These are phyloP conservation scores for Pardalotus punctatus DNA, from an alignment of 2,113 vertebrate species.

Conservation along the genomic window DNA sequence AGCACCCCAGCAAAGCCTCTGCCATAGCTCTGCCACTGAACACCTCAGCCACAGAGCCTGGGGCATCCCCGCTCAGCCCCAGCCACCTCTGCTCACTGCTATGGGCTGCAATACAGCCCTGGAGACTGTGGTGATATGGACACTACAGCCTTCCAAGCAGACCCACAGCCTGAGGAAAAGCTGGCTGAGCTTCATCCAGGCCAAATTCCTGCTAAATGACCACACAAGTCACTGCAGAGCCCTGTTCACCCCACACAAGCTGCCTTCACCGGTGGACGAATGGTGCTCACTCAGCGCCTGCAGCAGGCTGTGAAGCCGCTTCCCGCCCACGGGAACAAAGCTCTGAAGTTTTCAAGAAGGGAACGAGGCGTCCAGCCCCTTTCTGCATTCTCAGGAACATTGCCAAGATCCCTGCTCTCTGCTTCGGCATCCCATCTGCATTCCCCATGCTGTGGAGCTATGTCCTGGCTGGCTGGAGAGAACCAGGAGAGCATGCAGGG, in stretches of 20 bases:
- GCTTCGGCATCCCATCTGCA: background rate
- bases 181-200: background rate
- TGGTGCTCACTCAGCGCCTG: background rate
- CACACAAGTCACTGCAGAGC: background rate
- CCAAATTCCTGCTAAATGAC: background rate
- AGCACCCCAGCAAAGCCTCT: background rate
- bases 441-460: background rate
- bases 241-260: background rate
- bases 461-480: background rate
- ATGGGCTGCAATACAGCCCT: background rate
- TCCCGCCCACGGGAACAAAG: constrained; percentile 36
- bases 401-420: constrained; percentile 3
- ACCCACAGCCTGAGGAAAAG: background rate
- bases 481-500: background rate
- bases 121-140: fast-evolving
- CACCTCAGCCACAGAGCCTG: background rate
- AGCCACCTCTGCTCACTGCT: background rate
- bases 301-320: background rate
- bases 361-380: constrained; percentile 11
- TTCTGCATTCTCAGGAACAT: background rate
- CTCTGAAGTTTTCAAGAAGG: constrained; percentile 40
- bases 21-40: background rate
- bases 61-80: background rate
- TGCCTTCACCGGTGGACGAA: background rate
- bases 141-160: background rate